These are phyloP conservation scores for Tetramorium simillimum DNA, from an alignment of 1,140 invertebrate species.

Conservation along the genomic window DNA sequence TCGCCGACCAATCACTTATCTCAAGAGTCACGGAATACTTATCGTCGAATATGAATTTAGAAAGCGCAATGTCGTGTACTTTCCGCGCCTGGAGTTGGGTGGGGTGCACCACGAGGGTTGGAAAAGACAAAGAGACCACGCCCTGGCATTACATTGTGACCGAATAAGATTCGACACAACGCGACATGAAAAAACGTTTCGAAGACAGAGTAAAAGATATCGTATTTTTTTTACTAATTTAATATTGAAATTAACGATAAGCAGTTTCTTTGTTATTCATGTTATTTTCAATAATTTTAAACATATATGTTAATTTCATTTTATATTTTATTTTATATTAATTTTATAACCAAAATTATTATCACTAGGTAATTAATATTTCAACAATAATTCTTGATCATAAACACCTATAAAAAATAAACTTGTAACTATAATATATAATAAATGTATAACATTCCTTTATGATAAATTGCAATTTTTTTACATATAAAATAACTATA, in stretches of 20 bases:
- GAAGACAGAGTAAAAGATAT: neutral
- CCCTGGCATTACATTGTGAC: conserved; percentile 38
- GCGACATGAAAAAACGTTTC: neutral
- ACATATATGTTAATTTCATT: neutral
- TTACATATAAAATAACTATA: neutral
- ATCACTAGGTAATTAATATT: neutral
- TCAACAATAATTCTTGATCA: neutral
- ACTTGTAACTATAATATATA: neutral
- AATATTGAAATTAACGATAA: neutral
- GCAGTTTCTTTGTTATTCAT: neutral
- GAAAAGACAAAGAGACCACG: conserved; percentile 59
- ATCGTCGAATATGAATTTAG: conserved; percentile 68
- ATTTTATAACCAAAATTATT: neutral
- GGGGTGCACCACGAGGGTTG: conserved; percentile 12
- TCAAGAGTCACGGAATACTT: conserved; percentile 63
- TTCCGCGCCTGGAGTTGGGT: conserved; percentile 7
- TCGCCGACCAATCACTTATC: conserved; percentile 66
- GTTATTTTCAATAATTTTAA: conserved; percentile 1
- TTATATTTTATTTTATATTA: neutral
- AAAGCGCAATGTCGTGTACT: neutral
- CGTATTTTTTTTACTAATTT: neutral
- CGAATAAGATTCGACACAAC: conserved; percentile 9
- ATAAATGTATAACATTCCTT: too few relatives aligned
- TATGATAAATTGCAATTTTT: neutral
- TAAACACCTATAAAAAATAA: neutral